Percentiles rank a stretch among this genome's conserved stretches.
phyloP scores from a whole-genome alignment of 2,888 invertebrate genomes.

The Cephus spinipes region DNA sequence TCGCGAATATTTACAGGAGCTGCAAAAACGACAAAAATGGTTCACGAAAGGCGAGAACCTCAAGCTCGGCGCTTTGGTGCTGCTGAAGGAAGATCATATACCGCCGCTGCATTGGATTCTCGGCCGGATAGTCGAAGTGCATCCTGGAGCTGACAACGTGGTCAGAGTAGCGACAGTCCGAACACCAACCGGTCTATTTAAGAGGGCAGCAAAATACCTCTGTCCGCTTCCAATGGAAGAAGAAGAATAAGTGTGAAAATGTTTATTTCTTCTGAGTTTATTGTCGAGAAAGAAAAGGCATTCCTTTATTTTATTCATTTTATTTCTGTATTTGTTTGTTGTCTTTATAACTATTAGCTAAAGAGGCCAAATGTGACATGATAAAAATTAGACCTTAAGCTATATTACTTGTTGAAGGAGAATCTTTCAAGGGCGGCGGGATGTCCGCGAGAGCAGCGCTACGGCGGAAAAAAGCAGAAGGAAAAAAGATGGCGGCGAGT shows the following conservation, averaged over 20 bases:
- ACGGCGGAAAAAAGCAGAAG: too few relatives aligned
- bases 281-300: too few relatives aligned
- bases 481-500: too few relatives aligned
- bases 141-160: constrained; percentile 41
- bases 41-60: constrained; percentile 20
- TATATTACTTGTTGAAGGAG: too few relatives aligned
- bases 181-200: constrained; percentile 28
- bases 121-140: constrained; percentile 33
- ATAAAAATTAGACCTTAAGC: too few relatives aligned
- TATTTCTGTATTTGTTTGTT: too few relatives aligned
- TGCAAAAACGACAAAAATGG: constrained; percentile 33
- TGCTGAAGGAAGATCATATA: constrained; percentile 42
- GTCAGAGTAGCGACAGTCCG: constrained; percentile 40
- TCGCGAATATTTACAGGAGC: constrained; percentile 25
- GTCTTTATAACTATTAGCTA: too few relatives aligned
- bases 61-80: constrained; percentile 37
- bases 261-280: too few relatives aligned
- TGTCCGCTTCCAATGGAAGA: constrained; percentile 28
- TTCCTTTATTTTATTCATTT: too few relatives aligned
- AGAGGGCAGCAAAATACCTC: constrained; percentile 26
- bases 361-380: too few relatives aligned
- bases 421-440: too few relatives aligned
- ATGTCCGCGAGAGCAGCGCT: too few relatives aligned
- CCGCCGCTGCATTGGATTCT: constrained; percentile 44
- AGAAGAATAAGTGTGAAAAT: not conserved